Evolutionary conservation across 37 sponge, comb jelly and placozoan genomes (phyloP), one percentile per base, ranked within the genome.

Genomic region (Chondrosia reniformis): DNA sequence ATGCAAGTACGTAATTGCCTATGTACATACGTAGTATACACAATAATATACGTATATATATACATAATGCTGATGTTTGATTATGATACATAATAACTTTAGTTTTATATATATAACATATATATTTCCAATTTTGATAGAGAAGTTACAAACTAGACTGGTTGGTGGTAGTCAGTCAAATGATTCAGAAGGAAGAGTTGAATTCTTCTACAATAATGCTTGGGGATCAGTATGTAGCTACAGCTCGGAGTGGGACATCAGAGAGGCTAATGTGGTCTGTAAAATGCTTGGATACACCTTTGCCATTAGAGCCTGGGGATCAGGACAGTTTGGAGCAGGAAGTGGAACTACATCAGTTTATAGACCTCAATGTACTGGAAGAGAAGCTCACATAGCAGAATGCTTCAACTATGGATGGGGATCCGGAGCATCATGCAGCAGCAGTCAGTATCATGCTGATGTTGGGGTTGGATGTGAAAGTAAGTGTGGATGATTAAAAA

Each of bases 201-300:
- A 59, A 13, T 25, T 59, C 61, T 59, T 19, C 61, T 59, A 59
- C 22, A 59, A 59, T 59, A 30, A 30, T 59, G n/a, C 22, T 6
- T 79, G 80, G 80, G 80, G 80, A 17, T 67, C 67, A 33, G 80
- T 79, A 21, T 79, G 80, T 64, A 69, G 45, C 66, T 45, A 79
- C 32, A 39, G 43, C 4, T n/a, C n/a, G n/a, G n/a, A n/a, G n/a
- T 79, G 67, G 80, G 66, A 66, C 69, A 79, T 46, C 10, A 40
- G 5, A 27, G 66, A 79, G 21, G 46, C 80, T 36, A 21, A 40
- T 32, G 80, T 79, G 43, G 80, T 79, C 4, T 79, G 80, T 38
- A 39, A 55, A 64, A 45, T 67, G 55, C 80, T 79, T 3, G 69
- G 69, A 17, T 79, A 43, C 36, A 32, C 41, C 13, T 45, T 67